Conservation (phyloP, 2,888 invertebrate genomes). For the Cheiracanthium punctorium region DNA sequence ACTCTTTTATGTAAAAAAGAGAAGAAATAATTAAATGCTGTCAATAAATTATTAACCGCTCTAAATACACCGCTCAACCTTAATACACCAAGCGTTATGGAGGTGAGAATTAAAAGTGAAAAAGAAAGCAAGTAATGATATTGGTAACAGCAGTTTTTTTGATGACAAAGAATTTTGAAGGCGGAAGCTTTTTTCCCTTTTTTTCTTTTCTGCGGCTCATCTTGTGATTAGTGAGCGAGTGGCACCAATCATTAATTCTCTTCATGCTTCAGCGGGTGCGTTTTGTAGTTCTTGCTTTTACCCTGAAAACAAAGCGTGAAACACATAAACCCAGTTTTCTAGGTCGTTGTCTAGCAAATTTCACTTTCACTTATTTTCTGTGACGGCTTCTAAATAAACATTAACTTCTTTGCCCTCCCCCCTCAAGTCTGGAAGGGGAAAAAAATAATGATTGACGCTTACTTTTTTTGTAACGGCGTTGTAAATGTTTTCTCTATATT, state of each 20-base stretch:
- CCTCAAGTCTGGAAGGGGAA: too few relatives aligned
- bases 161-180: slow-evolving; percentile 5
- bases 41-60: not conserved
- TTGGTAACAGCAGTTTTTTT: not conserved
- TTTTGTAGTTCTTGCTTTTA: slow-evolving; percentile 13
- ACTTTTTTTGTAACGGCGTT: too few relatives aligned
- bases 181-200: slow-evolving; percentile 58
- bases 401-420: too few relatives aligned
- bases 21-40: too few relatives aligned
- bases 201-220: slow-evolving; percentile 18
- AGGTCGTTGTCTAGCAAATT: slow-evolving; percentile 31
- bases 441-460: too few relatives aligned
- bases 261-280: slow-evolving; percentile 43
- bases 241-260: slow-evolving; percentile 48
- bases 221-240: slow-evolving; percentile 46
- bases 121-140: not conserved
- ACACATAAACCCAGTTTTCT: slow-evolving; percentile 44
- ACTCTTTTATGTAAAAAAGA: too few relatives aligned
- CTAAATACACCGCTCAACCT: not conserved
- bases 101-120: not conserved
- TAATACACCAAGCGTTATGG: not conserved
- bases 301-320: not conserved
- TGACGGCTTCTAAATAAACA: not conserved
- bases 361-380: not conserved
- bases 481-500: too few relatives aligned